These are phyloP conservation scores for Colinus virginianus DNA, from an alignment of 2,113 vertebrate genomes.

Conservation along the genomic window DNA sequence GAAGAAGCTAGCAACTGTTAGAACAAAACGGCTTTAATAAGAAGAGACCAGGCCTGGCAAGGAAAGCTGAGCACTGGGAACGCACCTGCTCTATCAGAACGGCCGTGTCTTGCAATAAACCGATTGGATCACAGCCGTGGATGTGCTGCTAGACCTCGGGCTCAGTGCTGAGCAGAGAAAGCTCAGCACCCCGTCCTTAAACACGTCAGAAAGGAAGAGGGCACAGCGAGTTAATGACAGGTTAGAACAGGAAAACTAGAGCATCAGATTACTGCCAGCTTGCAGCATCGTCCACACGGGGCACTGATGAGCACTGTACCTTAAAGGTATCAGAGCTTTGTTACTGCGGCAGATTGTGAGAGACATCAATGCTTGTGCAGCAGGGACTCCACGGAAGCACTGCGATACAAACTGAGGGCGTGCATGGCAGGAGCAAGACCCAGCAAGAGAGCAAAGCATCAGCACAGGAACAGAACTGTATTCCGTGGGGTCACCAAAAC, in stretches of 20 bases:
- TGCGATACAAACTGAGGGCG: neutral
- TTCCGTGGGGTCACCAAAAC: neutral
- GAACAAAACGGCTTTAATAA: neutral
- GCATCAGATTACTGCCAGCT: neutral
- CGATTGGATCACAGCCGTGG: neutral
- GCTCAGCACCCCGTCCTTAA: neutral
- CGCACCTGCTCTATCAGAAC: neutral
- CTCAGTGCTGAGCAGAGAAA: rapidly evolving
- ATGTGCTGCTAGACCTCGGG: neutral
- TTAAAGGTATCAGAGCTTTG: neutral
- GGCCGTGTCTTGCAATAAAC: rapidly evolving
- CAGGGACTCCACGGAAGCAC: neutral
- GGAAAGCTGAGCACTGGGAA: constrained; percentile 2
- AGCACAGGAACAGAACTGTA: neutral
- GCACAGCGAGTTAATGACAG: neutral
- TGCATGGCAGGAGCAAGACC: neutral
- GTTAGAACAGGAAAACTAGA: neutral
- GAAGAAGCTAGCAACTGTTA: neutral
- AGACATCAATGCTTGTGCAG: neutral
- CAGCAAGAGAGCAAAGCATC: neutral
- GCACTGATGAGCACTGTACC: neutral
- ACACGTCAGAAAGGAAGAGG: neutral
- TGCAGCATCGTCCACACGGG: neutral
- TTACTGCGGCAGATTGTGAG: rapidly evolving
- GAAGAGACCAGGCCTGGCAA: neutral